Base-by-base conservation (phyloP, 1,140 invertebrate genomes). In the Penaeus indicus region DNA sequence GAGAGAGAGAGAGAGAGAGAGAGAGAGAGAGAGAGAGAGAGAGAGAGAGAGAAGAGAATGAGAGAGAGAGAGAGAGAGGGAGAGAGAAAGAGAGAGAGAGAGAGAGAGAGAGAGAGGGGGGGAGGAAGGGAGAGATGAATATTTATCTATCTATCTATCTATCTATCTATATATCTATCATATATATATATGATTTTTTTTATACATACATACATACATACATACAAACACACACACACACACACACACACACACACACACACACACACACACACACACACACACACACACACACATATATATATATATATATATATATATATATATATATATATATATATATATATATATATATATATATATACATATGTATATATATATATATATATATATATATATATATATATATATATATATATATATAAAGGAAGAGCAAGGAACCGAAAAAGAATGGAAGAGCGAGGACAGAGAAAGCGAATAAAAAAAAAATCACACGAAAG, bases 391-490 rank as follows among this genome's bases (percentile, higher is more conserved):
- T 16, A 47, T 78, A 47, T 47, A 78, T 47, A 78, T 42, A 47
- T 25, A 47, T 38, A 5, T 32, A 32, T 47, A 2, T 47, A 27
- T 42, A 47, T 32, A 47, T 32, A 21, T 25, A 21, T 42, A 47
- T 78, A 47, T 78, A n/a, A n/a, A n/a, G n/a, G n/a, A n/a, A 47
- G 42, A 78, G 69, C 3, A n/a, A 75, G 11, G 8, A n/a, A n/a
- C 16, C 13, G 16, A 78, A 32, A 32, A 22, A 78, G 22, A 32
- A 32, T 3, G 22, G n/a, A 32, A 32, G 22, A 32, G 54, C 32
- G 54, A 47, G 54, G 75, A 78, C 32, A 78, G 75, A 78, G 75
- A 78, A 47, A 32, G 75, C 38, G 75, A 78, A 47, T 42, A 47
- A 78, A 47, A 78, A 22, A 32, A 22, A 32, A 19, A 0, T 32